phyloP scores from a whole-genome alignment of 2,888 invertebrate genomes.

The Sarcophaga caerulescens region DNA sequence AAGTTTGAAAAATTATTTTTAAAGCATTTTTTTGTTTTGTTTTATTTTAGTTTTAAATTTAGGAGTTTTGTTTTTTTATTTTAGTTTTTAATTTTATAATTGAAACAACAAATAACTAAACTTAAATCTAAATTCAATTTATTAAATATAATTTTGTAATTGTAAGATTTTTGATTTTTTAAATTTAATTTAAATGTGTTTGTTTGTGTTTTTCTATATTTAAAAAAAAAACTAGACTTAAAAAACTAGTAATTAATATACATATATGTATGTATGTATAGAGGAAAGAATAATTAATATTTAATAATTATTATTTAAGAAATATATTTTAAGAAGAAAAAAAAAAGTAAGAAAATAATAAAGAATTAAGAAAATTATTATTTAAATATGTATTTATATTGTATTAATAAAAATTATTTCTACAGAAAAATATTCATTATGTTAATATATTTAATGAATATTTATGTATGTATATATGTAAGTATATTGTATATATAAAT shows the following conservation, averaged over 20 bases:
- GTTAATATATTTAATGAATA: neutral
- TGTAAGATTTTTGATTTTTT: too few relatives aligned
- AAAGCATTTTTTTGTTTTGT: conserved; percentile 28
- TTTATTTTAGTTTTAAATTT: conserved; percentile 20
- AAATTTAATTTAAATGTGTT: conserved; percentile 5
- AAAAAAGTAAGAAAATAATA: neutral
- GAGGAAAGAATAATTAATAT: too few relatives aligned
- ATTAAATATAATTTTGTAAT: conserved; percentile 24
- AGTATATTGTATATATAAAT: neutral
- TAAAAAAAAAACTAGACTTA: neutral
- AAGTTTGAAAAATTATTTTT: neutral
- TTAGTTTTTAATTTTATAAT: conserved; percentile 38
- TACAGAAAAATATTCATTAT: too few relatives aligned
- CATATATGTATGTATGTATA: neutral
- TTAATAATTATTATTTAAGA: neutral
- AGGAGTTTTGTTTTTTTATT: neutral
- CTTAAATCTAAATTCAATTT: conserved; percentile 39
- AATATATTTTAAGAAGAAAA: neutral
- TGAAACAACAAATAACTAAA: conserved; percentile 64
- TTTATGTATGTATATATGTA: neutral
- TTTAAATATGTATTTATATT: too few relatives aligned
- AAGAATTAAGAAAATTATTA: neutral
- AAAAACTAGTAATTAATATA: conserved; percentile 9
- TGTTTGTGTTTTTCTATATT: neutral
- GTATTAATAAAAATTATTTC: too few relatives aligned